These are phyloP conservation scores for Oryzias sinensis DNA, from an alignment of 2,797 vertebrate genomes.

Conservation along the genomic window DNA sequence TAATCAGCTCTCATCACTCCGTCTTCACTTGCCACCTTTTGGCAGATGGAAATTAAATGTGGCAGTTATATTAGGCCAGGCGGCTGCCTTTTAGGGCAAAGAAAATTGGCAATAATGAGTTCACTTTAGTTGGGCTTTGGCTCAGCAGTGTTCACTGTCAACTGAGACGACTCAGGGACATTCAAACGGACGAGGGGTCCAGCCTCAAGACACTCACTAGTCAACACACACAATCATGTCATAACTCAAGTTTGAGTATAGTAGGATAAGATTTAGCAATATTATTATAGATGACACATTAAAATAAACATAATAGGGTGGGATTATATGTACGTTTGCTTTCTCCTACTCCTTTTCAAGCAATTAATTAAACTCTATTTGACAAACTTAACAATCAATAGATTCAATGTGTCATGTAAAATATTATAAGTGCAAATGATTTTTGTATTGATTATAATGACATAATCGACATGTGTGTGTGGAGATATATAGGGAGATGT, in stretches of 20 bases:
- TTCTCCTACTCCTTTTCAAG: too few relatives aligned
- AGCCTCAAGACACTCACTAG: constrained; percentile 18
- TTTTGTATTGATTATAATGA: too few relatives aligned
- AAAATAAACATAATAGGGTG: neutral
- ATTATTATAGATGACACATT: constrained; percentile 2
- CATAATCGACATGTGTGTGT: too few relatives aligned
- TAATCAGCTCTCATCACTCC: constrained; percentile 49
- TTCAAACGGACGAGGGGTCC: constrained; percentile 24
- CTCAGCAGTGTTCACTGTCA: constrained; percentile 30
- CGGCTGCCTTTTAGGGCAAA: constrained; percentile 42
- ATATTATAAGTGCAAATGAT: too few relatives aligned
- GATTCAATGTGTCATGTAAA: too few relatives aligned
- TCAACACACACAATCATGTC: constrained; percentile 3
- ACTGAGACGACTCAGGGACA: constrained; percentile 10
- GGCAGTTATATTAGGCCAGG: constrained; percentile 56
- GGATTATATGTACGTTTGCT: too few relatives aligned
- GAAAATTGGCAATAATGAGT: constrained; percentile 56
- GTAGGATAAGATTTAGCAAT: neutral
- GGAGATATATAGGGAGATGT: too few relatives aligned
- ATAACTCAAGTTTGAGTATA: neutral
- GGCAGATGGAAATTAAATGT: constrained; percentile 57
- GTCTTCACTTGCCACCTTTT: constrained; percentile 42
- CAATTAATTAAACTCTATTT: too few relatives aligned
- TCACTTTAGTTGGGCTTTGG: constrained; percentile 49
- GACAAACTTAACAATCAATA: too few relatives aligned